Evolutionary conservation across 2,888 invertebrate genomes (phyloP).

Genomic region (Cephus rjabovi): DNA sequence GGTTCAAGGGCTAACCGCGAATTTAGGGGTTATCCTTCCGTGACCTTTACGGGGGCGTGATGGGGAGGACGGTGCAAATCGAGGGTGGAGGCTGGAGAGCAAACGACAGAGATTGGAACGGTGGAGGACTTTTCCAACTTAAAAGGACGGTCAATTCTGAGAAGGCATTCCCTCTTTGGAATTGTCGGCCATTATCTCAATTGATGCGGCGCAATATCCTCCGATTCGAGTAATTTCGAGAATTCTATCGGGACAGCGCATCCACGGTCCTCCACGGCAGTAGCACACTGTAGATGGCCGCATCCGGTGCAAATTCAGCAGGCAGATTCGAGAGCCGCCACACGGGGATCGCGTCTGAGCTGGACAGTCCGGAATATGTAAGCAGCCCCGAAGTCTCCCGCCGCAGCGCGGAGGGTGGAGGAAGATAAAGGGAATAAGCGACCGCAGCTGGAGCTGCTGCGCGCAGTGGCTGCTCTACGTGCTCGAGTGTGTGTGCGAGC

Average conservation of each 20-base stretch:
- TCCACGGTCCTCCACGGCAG: too few species aligned
- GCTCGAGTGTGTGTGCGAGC: conserved; percentile 28
- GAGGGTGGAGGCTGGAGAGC: too few species aligned
- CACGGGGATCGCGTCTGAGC: too few species aligned
- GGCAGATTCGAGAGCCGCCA: too few species aligned
- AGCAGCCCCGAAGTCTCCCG: too few species aligned
- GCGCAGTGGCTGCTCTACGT: conserved; percentile 1
- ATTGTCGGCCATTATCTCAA: conserved; percentile 41
- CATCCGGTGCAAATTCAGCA: too few species aligned
- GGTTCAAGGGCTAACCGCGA: too few species aligned
- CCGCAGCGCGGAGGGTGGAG: not conserved
- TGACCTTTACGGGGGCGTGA: not conserved
- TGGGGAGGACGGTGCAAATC: too few species aligned
- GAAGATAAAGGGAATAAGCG: not conserved
- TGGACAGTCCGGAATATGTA: too few species aligned
- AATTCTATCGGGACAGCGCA: conserved; percentile 19
- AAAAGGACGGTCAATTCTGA: conserved; percentile 29
- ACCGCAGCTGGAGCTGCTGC: too few species aligned
- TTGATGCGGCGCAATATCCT: conserved; percentile 40
- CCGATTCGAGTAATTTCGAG: conserved; percentile 35
- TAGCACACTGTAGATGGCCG: too few species aligned
- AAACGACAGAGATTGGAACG: too few species aligned
- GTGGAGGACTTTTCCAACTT: not conserved
- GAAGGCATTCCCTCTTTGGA: conserved; percentile 32
- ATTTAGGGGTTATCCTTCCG: not conserved